Conservation (phyloP, 2,113 vertebrate genomes). For the Lucifuga dentata region DNA sequence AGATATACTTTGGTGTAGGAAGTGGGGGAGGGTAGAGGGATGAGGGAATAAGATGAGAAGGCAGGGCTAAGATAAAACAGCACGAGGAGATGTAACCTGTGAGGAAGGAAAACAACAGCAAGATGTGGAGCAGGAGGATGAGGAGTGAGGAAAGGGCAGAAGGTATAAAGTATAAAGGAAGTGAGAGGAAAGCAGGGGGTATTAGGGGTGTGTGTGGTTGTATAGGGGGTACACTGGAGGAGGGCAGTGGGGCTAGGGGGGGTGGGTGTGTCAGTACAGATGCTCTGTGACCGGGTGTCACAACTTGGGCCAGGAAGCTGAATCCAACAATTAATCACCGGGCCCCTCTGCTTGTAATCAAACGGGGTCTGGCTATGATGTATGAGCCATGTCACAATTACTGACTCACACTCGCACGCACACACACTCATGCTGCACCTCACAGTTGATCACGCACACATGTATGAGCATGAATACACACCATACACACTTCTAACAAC, state of each 20-base stretch:
- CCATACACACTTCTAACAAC: slow-evolving; percentile 48
- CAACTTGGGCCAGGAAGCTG: slow-evolving; percentile 96
- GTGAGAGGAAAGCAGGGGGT: slow-evolving; percentile 44
- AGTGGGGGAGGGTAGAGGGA: not conserved
- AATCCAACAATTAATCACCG: slow-evolving; percentile 98
- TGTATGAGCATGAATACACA: slow-evolving; percentile 52
- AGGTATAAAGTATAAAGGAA: slow-evolving; percentile 75
- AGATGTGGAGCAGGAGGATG: slow-evolving; percentile 1
- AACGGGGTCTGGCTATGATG: slow-evolving; percentile 95
- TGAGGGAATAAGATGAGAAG: slow-evolving; percentile 14
- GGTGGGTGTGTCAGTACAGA: slow-evolving; percentile 91
- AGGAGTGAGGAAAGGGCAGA: slow-evolving; percentile 85
- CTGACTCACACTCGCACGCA: slow-evolving; percentile 66
- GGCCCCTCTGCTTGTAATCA: slow-evolving; percentile 97
- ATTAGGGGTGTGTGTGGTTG: slow-evolving; percentile 33
- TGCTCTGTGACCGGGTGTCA: slow-evolving; percentile 99
- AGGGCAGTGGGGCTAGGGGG: slow-evolving; percentile 62
- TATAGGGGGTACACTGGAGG: slow-evolving; percentile 58
- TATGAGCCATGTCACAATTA: slow-evolving; percentile 95
- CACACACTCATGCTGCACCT: slow-evolving; percentile 19
- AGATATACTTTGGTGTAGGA: slow-evolving; percentile 20
- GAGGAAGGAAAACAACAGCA: slow-evolving; percentile 22
- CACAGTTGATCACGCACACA: slow-evolving; percentile 65
- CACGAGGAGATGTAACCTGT: slow-evolving; percentile 17
- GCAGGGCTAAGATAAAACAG: slow-evolving; percentile 41